These are phyloP conservation scores for Thalassophryne amazonica DNA, from an alignment of 2,797 vertebrate genomes.

Conservation along the genomic window DNA sequence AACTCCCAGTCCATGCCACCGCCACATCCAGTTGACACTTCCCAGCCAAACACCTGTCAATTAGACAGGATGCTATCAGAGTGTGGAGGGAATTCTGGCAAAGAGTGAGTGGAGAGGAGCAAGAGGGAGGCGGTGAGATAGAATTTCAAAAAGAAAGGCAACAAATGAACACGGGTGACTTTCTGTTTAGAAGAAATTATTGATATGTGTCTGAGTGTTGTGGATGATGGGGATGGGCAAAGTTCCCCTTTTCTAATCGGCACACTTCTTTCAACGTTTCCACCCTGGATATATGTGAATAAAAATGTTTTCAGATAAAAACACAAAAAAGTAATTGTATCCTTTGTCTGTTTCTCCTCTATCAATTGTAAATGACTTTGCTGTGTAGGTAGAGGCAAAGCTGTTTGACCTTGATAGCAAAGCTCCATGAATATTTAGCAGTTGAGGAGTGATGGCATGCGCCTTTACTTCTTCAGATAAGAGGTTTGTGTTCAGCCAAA, in stretches of 20 bases:
- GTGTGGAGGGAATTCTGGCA: not conserved
- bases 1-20: not conserved
- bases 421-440: slow-evolving; percentile 61
- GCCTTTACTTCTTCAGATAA: slow-evolving; percentile 43
- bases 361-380: slow-evolving; percentile 42
- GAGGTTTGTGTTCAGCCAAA: slow-evolving; percentile 4
- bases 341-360: slow-evolving; percentile 14
- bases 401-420: slow-evolving; percentile 69
- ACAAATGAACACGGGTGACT: no score
- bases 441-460: slow-evolving; percentile 41
- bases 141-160: no score
- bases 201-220: no score
- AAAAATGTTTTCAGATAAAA: slow-evolving; percentile 27
- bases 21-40: no score
- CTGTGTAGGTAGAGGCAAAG: slow-evolving; percentile 35
- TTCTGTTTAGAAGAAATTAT: no score
- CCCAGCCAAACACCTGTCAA: slow-evolving; percentile 14
- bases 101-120: not conserved
- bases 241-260: slow-evolving; percentile 1
- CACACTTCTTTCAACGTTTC: not conserved
- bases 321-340: slow-evolving; percentile 21
- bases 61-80: slow-evolving; percentile 19
- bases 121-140: not conserved
- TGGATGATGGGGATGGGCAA: no score
- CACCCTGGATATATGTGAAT: slow-evolving; percentile 4